Percentiles rank a stretch among this genome's conserved stretches.
Conservation (phyloP, 1,140 invertebrate species). For the Melipona quadrifasciata region DNA sequence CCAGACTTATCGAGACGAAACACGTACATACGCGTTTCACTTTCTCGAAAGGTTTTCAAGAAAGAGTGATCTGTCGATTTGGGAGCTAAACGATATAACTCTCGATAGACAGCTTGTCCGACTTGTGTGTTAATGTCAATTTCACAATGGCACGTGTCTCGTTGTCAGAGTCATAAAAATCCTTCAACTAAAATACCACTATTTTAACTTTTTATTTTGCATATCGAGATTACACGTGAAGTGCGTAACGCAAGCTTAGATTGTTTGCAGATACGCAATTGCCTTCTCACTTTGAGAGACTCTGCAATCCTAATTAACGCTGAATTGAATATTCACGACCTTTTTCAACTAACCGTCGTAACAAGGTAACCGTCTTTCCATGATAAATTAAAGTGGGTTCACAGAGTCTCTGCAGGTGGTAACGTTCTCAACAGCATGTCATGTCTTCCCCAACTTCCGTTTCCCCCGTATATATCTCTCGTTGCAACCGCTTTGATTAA, state of each 20-base stretch:
- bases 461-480: not conserved
- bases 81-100: too few relatives aligned
- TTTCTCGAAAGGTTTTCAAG: too few relatives aligned
- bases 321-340: slow-evolving; percentile 48
- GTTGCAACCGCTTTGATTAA: slow-evolving; percentile 10
- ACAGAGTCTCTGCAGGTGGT: slow-evolving; percentile 2
- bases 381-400: slow-evolving; percentile 36
- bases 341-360: slow-evolving; percentile 39
- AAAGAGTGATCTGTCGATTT: too few relatives aligned
- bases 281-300: slow-evolving; percentile 9
- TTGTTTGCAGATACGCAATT: slow-evolving; percentile 2
- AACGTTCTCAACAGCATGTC: not conserved
- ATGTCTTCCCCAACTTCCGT: slow-evolving; percentile 11
- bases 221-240: too few relatives aligned
- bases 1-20: too few relatives aligned
- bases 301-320: slow-evolving; percentile 29
- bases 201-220: too few relatives aligned
- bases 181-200: too few relatives aligned
- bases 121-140: too few relatives aligned
- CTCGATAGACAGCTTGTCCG: too few relatives aligned
- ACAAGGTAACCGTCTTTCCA: slow-evolving; percentile 18
- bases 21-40: too few relatives aligned
- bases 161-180: too few relatives aligned
- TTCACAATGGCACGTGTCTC: too few relatives aligned
- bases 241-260: not conserved